Base-by-base conservation (phyloP, 2,113 vertebrate genomes). In the Peromyscus polionotus region DNA sequence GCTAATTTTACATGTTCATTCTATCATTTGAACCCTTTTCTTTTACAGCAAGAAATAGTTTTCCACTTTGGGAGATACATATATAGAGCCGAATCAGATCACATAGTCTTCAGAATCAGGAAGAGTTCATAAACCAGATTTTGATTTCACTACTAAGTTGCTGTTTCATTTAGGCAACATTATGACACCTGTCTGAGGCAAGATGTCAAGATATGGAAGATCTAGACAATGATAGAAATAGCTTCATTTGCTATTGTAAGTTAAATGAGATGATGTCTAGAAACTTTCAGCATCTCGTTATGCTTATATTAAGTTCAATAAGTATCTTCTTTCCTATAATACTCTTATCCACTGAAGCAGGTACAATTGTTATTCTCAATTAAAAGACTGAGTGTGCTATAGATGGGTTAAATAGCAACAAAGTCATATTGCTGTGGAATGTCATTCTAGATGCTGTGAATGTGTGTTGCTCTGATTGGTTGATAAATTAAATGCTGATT, bases 21-120 rank as follows among this genome's bases (percentile, higher is more conserved):
- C 1, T 59, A 20, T 39, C 36, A 17, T 77, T 54, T 79, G 65
- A 87, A 33, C 4, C 7, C 19, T 7, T 89, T 83, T 8, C 39
- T 93, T 93, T 81, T 61, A 80, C 84, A 92, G 7, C 4, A 83
- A 88, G 12, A 77, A 39, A 63, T 73, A 39, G 3, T 48, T 93
- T 94, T 70, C 16, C n/a, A 45, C 61, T 83, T 77, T 5, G 61
- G 42, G 24, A 68, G 12, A 19, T 54, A 63, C 1, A 24, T 76
- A 83, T 22, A 7, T 59, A 33, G 5, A 59, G 5, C 10, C 77
- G 36, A 96, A 85, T 51, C 59, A 61, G 65, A 76, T 8, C 42
- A 1, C 12, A 7, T 20, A 26, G 7, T 7, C 12, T 67, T 57
- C 7, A 12, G 51, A 51, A 42, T 59, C 33, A 80, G 22, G 67